phyloP scores from a whole-genome alignment of 2,888 invertebrate genomes.

The Leptothorax acervorum region DNA sequence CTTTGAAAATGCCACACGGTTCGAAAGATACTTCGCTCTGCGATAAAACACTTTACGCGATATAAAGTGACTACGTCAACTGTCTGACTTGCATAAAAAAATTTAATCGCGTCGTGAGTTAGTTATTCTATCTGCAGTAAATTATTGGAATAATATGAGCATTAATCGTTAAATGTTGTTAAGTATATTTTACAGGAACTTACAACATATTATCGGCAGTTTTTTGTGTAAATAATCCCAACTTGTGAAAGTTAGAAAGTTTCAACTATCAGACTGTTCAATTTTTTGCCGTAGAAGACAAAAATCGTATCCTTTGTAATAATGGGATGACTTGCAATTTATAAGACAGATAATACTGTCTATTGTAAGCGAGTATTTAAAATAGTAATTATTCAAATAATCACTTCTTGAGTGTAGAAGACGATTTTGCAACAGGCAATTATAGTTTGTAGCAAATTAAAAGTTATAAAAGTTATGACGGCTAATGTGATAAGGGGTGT shows the following conservation, averaged over 20 bases:
- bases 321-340: neutral
- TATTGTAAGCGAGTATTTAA: neutral
- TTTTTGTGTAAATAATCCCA: neutral
- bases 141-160: neutral
- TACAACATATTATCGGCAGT: slow-evolving; percentile 7
- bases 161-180: neutral
- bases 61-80: neutral
- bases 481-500: neutral
- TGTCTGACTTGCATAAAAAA: neutral
- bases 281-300: neutral
- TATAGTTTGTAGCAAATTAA: neutral
- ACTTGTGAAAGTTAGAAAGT: slow-evolving; percentile 46
- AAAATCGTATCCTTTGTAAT: slow-evolving; percentile 19
- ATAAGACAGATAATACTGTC: neutral
- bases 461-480: neutral
- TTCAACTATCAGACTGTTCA: neutral
- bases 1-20: neutral
- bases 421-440: neutral
- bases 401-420: neutral
- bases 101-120: neutral
- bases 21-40: neutral
- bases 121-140: neutral
- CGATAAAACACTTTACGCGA: neutral
- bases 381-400: neutral
- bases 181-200: neutral